phyloP scores from a whole-genome alignment of 2,888 invertebrate species.

The Dynastes tityus region DNA sequence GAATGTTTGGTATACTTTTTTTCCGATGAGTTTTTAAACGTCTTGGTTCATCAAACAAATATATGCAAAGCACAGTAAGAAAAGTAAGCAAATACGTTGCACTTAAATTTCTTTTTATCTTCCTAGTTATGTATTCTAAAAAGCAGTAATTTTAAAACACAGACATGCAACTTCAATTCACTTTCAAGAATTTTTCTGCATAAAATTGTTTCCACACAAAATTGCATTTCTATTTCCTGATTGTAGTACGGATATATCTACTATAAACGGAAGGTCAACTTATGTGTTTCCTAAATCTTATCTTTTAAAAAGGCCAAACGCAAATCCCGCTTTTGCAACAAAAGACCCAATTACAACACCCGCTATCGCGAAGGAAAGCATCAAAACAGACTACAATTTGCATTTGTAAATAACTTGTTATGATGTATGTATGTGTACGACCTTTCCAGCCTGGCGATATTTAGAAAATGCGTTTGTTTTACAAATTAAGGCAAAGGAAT shows the following conservation, averaged over 20 bases:
- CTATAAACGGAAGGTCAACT: background rate
- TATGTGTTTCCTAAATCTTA: background rate
- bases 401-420: conserved; percentile 9
- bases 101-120: too few relatives aligned
- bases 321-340: background rate
- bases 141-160: background rate
- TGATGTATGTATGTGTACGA: background rate
- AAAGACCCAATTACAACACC: conserved; percentile 2
- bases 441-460: background rate
- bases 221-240: background rate
- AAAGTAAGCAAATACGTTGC: too few relatives aligned
- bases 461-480: conserved; percentile 2
- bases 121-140: too few relatives aligned
- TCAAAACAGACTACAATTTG: background rate
- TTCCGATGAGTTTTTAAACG: background rate
- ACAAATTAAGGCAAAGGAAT: background rate
- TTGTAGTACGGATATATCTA: background rate
- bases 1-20: background rate
- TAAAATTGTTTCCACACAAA: background rate
- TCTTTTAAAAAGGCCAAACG: background rate
- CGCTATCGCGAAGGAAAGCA: background rate
- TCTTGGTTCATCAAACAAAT: too few relatives aligned
- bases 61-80: too few relatives aligned
- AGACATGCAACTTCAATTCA: background rate
- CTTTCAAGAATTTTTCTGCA: background rate